Evolutionary conservation across 2,888 invertebrate species (phyloP).

Genomic region (Horisme vitalbata): DNA sequence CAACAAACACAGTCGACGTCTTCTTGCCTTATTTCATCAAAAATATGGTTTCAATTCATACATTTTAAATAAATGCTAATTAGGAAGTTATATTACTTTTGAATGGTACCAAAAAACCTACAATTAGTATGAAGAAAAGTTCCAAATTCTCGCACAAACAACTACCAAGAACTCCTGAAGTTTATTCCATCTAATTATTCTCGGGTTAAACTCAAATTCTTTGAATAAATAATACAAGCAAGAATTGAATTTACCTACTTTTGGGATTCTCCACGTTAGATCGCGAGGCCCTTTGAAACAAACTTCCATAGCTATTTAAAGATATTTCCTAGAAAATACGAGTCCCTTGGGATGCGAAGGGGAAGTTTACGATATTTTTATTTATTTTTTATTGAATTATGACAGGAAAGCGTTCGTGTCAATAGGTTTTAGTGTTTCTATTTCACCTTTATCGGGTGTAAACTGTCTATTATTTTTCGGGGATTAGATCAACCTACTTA

Average conservation of each 20-base stretch:
- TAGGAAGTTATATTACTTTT: too few relatives aligned
- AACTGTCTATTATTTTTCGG: slow-evolving; percentile 14
- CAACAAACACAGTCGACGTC: too few relatives aligned
- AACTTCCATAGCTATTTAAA: slow-evolving; percentile 35
- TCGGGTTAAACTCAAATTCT: slow-evolving; percentile 32
- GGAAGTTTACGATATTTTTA: slow-evolving; percentile 39
- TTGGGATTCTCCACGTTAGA: slow-evolving; percentile 34
- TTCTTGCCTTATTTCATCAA: too few relatives aligned
- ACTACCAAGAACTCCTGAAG: slow-evolving; percentile 7
- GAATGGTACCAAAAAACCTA: too few relatives aligned
- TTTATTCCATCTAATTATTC: slow-evolving; percentile 34
- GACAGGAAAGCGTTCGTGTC: slow-evolving; percentile 18
- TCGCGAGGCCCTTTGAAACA: slow-evolving; percentile 41
- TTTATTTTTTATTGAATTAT: slow-evolving; percentile 36
- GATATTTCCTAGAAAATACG: slow-evolving; percentile 45
- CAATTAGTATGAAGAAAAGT: too few relatives aligned
- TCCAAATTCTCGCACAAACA: too few relatives aligned
- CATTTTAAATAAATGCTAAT: too few relatives aligned
- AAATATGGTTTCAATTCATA: too few relatives aligned
- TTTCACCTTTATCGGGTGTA: slow-evolving; percentile 19
- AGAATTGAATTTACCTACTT: slow-evolving; percentile 39
- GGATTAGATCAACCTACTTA: not conserved
- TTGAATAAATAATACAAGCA: slow-evolving; percentile 32
- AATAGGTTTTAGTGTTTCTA: slow-evolving; percentile 19
- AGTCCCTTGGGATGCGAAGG: slow-evolving; percentile 34